These are phyloP conservation scores for Lochmaea crataegi DNA, from an alignment of 2,888 invertebrate genomes.

Conservation along the genomic window DNA sequence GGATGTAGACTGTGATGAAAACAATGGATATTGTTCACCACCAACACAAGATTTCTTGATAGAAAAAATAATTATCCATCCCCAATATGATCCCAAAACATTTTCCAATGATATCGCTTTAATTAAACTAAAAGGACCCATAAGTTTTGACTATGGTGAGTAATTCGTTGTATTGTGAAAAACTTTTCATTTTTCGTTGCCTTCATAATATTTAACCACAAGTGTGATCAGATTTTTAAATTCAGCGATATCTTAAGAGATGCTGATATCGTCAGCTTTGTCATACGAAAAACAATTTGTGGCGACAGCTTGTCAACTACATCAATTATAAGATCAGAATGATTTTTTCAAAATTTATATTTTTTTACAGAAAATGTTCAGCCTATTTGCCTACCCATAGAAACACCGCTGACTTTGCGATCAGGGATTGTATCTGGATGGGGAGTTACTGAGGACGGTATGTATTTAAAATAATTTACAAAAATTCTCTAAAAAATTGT, in stretches of 20 bases:
- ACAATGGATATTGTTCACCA: slow-evolving; percentile 61
- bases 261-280: too few relatives aligned
- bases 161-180: neutral
- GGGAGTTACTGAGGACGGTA: slow-evolving; percentile 76
- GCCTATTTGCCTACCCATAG: slow-evolving; percentile 66
- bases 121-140: slow-evolving; percentile 64
- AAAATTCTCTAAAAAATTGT: too few relatives aligned
- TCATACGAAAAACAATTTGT: too few relatives aligned
- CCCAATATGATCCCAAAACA: slow-evolving; percentile 66
- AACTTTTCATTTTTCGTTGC: too few relatives aligned
- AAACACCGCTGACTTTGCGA: slow-evolving; percentile 64
- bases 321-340: too few relatives aligned
- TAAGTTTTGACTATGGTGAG: slow-evolving; percentile 60
- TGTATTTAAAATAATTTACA: slow-evolving; percentile 48
- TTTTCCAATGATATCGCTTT: slow-evolving; percentile 72
- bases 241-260: too few relatives aligned
- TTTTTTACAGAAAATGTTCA: slow-evolving; percentile 58
- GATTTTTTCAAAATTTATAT: neutral
- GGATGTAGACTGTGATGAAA: slow-evolving; percentile 64
- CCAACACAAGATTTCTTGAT: slow-evolving; percentile 68
- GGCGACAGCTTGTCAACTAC: too few relatives aligned
- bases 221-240: too few relatives aligned
- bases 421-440: slow-evolving; percentile 78
- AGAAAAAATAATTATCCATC: slow-evolving; percentile 67
- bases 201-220: too few relatives aligned